These are phyloP conservation scores for Pollenia labialis DNA, from an alignment of 2,888 invertebrate species.

Conservation along the genomic window DNA sequence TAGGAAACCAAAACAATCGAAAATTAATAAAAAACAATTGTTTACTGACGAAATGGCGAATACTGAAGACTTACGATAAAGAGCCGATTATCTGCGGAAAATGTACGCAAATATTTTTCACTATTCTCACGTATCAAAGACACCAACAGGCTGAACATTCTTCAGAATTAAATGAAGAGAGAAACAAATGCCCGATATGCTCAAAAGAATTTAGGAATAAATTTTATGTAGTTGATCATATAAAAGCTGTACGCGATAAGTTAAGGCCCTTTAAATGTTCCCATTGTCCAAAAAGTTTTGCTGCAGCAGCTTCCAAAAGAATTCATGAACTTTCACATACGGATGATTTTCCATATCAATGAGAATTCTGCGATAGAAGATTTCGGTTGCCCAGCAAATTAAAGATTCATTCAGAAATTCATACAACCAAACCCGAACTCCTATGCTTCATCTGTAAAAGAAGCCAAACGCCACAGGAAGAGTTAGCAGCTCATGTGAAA, in stretches of 20 bases:
- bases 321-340: slow-evolving; percentile 70
- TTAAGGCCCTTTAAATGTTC: slow-evolving; percentile 69
- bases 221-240: slow-evolving; percentile 64
- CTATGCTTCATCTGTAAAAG: slow-evolving; percentile 70
- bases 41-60: not conserved
- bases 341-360: slow-evolving; percentile 57
- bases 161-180: slow-evolving; percentile 36
- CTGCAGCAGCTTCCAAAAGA: slow-evolving; percentile 48
- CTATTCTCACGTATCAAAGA: slow-evolving; percentile 48
- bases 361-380: slow-evolving; percentile 59
- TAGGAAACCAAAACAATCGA: slow-evolving; percentile 21
- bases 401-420: slow-evolving; percentile 66
- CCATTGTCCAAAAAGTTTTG: slow-evolving; percentile 64
- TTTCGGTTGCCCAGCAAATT: slow-evolving; percentile 64
- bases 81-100: slow-evolving; percentile 44
- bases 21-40: not conserved
- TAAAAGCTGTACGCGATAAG: slow-evolving; percentile 66
- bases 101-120: slow-evolving; percentile 53
- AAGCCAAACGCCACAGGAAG: slow-evolving; percentile 44
- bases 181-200: slow-evolving; percentile 58
- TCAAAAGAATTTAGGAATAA: slow-evolving; percentile 60
- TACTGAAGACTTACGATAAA: slow-evolving; percentile 2
- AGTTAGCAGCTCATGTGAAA: slow-evolving; percentile 61
- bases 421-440: slow-evolving; percentile 62
- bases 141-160: slow-evolving; percentile 61